phyloP scores from a whole-genome alignment of 2,113 vertebrate species.

The Cichladusa arquata region DNA sequence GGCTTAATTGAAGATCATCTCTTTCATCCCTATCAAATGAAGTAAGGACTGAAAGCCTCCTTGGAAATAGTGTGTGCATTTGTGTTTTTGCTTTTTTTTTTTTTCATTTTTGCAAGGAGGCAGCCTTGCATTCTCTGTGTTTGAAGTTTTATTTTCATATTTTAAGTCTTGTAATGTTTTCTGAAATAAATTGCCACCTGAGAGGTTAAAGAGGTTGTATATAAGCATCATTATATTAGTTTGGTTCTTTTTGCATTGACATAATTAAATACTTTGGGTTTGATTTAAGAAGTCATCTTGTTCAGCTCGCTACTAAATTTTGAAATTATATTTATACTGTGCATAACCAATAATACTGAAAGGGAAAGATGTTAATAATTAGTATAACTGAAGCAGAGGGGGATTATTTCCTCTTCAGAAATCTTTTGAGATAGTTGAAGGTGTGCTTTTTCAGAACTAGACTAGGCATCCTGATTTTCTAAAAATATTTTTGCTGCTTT shows the following conservation, averaged over 20 bases:
- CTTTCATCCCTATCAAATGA: background rate
- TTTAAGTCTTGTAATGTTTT: background rate
- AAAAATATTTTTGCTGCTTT: background rate
- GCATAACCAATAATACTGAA: background rate
- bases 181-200: background rate
- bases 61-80: background rate
- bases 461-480: background rate
- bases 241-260: background rate
- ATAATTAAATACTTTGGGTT: background rate
- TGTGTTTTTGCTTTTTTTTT: background rate
- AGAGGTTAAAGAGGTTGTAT: background rate
- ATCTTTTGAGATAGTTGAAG: background rate
- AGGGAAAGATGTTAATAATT: background rate
- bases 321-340: background rate
- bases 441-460: background rate
- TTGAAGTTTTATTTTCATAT: background rate
- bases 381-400: background rate
- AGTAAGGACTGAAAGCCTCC: background rate
- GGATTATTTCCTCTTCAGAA: background rate
- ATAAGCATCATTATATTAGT: background rate
- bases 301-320: background rate
- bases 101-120: background rate
- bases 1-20: accelerated
- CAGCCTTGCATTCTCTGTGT: background rate
- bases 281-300: background rate